Percentiles rank a stretch among this genome's conserved stretches.
Conservation (phyloP, 2,888 invertebrate species). For the Lasioglossum figueresi region DNA sequence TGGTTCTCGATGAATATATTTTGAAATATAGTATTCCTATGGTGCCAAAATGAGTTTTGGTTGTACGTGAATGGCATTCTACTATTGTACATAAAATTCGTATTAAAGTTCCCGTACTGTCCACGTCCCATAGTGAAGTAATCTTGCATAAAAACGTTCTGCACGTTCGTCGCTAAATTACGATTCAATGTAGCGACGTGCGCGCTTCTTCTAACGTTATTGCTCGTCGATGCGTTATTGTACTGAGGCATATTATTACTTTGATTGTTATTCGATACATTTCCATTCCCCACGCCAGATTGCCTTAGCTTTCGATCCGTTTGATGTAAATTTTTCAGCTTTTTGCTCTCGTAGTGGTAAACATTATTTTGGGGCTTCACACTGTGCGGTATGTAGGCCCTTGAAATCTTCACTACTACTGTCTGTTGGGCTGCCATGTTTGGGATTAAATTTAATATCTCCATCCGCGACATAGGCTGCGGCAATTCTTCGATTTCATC, state of each 20-base stretch:
- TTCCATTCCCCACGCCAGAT: not conserved
- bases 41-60: conserved; percentile 42
- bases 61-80: conserved; percentile 45
- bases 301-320: conserved; percentile 43
- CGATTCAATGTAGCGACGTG: conserved; percentile 23
- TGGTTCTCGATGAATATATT: conserved; percentile 49
- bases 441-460: conserved; percentile 80
- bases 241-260: conserved; percentile 16
- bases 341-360: conserved; percentile 72
- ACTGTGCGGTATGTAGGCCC: conserved; percentile 76
- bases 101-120: conserved; percentile 30
- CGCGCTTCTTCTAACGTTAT: conserved; percentile 30
- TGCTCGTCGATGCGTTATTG: conserved; percentile 7
- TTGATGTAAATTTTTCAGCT: conserved; percentile 62
- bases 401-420: conserved; percentile 70
- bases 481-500: conserved; percentile 81
- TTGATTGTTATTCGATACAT: conserved; percentile 33
- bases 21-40: conserved; percentile 49
- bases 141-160: conserved; percentile 22
- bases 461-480: conserved; percentile 76
- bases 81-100: conserved; percentile 37
- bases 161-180: conserved; percentile 29
- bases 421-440: conserved; percentile 73
- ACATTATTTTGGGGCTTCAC: conserved; percentile 73
- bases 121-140: conserved; percentile 31